Conservation (phyloP, 2,888 invertebrate genomes). For the Drosophila niveifrons region DNA sequence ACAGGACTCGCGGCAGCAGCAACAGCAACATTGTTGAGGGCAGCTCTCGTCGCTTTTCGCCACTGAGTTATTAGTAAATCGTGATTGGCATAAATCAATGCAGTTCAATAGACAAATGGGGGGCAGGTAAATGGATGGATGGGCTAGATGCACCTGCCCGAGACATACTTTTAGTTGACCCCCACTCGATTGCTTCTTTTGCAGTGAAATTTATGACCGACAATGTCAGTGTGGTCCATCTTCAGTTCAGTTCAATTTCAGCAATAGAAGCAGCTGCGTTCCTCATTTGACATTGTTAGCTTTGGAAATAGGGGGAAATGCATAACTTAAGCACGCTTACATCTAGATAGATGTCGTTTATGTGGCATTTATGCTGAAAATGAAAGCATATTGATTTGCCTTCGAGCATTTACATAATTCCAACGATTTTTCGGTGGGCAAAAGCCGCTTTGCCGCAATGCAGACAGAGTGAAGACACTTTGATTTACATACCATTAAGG, state of each 20-base stretch:
- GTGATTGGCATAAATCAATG: constrained; percentile 83
- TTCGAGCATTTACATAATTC: constrained; percentile 65
- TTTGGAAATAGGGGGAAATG: background rate
- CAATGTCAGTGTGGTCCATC: constrained; percentile 19
- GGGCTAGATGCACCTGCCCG: constrained; percentile 58
- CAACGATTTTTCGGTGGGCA: constrained; percentile 41
- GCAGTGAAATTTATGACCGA: constrained; percentile 56
- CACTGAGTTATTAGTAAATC: constrained; percentile 80
- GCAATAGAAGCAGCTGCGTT: constrained; percentile 1
- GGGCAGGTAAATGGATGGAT: background rate
- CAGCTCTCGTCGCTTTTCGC: constrained; percentile 51
- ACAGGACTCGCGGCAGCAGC: constrained; percentile 57
- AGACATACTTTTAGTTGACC: constrained; percentile 25
- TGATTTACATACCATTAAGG: constrained; percentile 66
- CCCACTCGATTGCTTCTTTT: constrained; percentile 23
- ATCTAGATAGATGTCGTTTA: constrained; percentile 68
- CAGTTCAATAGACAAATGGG: constrained; percentile 15
- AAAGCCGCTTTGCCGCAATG: constrained; percentile 62
- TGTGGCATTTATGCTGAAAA: constrained; percentile 70
- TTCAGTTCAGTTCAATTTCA: no score
- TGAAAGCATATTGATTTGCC: constrained; percentile 68
- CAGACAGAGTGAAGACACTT: constrained; percentile 46
- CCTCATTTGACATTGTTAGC: constrained; percentile 43
- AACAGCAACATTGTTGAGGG: constrained; percentile 37
- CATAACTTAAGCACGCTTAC: constrained; percentile 52